Evolutionary conservation across 2,113 vertebrate species (phyloP).

Genomic region (Atractosteus spatula): DNA sequence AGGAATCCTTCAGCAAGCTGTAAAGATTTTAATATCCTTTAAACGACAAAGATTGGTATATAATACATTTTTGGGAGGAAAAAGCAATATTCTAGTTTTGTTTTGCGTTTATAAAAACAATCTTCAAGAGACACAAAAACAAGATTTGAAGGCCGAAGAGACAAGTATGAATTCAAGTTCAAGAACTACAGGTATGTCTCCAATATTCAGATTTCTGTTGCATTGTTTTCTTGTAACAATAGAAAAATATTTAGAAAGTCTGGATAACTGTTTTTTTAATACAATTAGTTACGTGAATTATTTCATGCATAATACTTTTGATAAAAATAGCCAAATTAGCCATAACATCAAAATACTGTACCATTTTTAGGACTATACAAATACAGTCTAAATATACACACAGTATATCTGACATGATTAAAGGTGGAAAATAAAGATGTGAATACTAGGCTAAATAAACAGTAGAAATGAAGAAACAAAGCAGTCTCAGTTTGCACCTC

Average conservation of each 20-base stretch:
- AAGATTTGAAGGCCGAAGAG: background rate
- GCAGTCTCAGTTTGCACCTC: too few species aligned
- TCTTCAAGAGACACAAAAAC: background rate
- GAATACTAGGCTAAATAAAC: too few species aligned
- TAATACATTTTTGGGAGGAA: background rate
- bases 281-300: background rate
- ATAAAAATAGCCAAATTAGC: background rate
- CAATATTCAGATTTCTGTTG: background rate
- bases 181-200: background rate
- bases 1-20: background rate
- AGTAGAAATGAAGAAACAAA: too few species aligned
- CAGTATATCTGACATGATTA: too few species aligned
- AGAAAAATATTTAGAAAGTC: too few species aligned
- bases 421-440: too few species aligned
- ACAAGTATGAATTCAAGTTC: background rate
- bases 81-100: background rate
- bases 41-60: background rate
- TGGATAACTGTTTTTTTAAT: too few species aligned
- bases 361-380: too few species aligned
- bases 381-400: too few species aligned
- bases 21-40: background rate
- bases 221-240: background rate
- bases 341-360: too few species aligned
- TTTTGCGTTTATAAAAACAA: constrained; percentile 2
- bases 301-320: background rate